Evolutionary conservation across 2,797 vertebrate species (phyloP).

Genomic region (Allobates femoralis): DNA sequence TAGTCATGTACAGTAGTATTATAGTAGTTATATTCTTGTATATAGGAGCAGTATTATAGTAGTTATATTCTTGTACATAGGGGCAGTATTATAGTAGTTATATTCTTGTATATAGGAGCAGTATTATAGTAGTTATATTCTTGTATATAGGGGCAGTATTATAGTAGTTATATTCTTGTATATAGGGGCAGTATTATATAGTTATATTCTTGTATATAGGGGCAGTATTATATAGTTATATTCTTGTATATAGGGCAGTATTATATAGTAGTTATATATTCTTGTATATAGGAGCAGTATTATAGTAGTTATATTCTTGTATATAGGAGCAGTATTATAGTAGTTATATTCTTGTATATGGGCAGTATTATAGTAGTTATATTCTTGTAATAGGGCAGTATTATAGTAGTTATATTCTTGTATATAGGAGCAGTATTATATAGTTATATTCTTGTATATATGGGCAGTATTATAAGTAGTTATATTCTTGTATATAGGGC

Average conservation of each 20-base stretch:
- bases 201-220: neutral
- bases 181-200: neutral
- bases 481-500: neutral
- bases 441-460: neutral
- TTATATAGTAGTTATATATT: too few species aligned
- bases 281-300: neutral
- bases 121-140: slow-evolving; percentile 3
- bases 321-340: neutral
- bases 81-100: too few species aligned
- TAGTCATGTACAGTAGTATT: too few species aligned
- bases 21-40: neutral
- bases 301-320: neutral
- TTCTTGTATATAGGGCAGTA: too few species aligned
- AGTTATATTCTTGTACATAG: neutral
- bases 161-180: slow-evolving; percentile 9
- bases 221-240: neutral
- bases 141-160: neutral
- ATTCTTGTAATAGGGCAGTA: neutral
- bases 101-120: neutral
- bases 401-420: slow-evolving; percentile 4
- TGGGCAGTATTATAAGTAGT: too few species aligned
- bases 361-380: too few species aligned
- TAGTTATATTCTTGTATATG: neutral
- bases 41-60: neutral
- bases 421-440: too few species aligned